Base-by-base conservation (phyloP, 2,888 invertebrate species). In the Caenorhabditis plicata region DNA sequence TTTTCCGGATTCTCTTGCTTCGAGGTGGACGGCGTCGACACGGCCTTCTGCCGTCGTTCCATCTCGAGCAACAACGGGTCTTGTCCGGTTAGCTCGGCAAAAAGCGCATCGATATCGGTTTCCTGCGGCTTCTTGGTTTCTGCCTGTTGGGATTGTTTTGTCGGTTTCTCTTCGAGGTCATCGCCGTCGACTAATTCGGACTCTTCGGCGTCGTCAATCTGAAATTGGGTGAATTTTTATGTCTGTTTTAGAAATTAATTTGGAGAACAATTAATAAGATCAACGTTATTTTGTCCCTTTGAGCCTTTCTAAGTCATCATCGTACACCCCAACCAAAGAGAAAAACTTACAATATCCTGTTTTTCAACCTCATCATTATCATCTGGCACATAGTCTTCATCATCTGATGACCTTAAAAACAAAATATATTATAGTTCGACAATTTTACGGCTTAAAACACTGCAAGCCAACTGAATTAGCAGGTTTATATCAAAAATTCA, bases 381-480 rank as follows among this genome's bases (percentile, higher is more conserved):
- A 13, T 47, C 29, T 25, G 62, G 62, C 11, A 52, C 50, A 36
- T 62, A 62, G 33, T 62, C 62, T 40, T 62, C 62, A 25, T 62
- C 62, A 19, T 53, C 54, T 4, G 62, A 62, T 0, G 55, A 55
- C 27, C 40, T 40, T 15, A 4, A 22, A 36, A 36, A 15, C 23
- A 19, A 26, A n/a, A n/a, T n/a, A n/a, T n/a, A n/a, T n/a, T n/a
- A n/a, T n/a, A n/a, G n/a, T n/a, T n/a, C n/a, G n/a, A n/a, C n/a
- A n/a, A n/a, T n/a, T n/a, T n/a, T n/a, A n/a, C n/a, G n/a, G n/a
- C n/a, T n/a, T n/a, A n/a, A n/a, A n/a, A n/a, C n/a, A n/a, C n/a
- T n/a, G n/a, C n/a, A n/a, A n/a, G n/a, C n/a, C n/a, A n/a, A n/a
- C n/a, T n/a, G n/a, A n/a, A n/a, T n/a, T n/a, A n/a, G n/a, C n/a